These are phyloP conservation scores for Myotis lucifugus DNA, from an alignment of 2,113 vertebrate genomes.

Conservation along the genomic window DNA sequence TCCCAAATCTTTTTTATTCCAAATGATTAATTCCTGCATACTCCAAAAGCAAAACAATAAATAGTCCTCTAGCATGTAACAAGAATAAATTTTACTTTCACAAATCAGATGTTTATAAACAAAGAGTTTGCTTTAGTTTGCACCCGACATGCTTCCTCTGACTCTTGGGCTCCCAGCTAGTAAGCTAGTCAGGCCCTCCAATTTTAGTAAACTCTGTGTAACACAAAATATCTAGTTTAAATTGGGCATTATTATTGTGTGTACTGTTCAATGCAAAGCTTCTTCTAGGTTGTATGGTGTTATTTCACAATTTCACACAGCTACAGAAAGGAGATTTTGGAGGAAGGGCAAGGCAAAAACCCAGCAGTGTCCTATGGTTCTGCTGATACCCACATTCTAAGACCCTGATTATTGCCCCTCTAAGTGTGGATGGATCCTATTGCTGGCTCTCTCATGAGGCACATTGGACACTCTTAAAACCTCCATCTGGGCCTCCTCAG, in stretches of 20 bases:
- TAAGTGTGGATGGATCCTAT: not conserved
- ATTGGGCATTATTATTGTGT: not conserved
- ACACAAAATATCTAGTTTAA: not conserved
- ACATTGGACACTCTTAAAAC: not conserved
- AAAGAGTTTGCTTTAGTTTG: constrained; percentile 48
- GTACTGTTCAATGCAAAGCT: not conserved
- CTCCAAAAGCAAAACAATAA: not conserved
- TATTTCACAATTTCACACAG: not conserved
- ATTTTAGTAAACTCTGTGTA: not conserved
- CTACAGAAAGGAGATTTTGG: not conserved
- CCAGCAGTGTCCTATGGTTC: not conserved
- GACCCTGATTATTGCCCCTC: too few relatives aligned
- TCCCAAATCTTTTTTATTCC: constrained; percentile 24
- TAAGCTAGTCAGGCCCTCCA: not conserved
- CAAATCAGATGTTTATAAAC: constrained; percentile 36
- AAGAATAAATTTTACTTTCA: constrained; percentile 29
- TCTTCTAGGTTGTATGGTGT: not conserved
- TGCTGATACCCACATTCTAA: not conserved
- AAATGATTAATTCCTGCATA: constrained; percentile 23
- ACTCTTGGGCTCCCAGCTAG: not conserved
- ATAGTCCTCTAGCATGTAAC: not conserved
- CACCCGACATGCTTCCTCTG: not conserved
- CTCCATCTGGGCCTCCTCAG: not conserved
- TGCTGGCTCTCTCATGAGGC: not conserved
- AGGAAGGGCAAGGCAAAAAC: not conserved